Conservation (phyloP, 1,140 invertebrate genomes). For the Planococcus citri region DNA sequence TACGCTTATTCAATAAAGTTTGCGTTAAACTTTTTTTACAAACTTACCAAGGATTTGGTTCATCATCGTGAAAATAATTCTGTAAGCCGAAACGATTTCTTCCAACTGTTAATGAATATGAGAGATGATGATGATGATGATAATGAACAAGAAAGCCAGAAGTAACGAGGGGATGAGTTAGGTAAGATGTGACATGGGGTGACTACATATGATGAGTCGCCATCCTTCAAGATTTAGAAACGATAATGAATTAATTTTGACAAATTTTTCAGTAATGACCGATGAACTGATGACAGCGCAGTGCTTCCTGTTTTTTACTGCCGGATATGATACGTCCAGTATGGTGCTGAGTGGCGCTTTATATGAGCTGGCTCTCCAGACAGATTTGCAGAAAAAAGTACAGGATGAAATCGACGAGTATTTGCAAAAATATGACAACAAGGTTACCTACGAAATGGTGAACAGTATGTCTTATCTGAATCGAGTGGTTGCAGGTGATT, state of each 20-base stretch:
- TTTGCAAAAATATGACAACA: slow-evolving; percentile 32
- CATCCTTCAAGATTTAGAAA: too few relatives aligned
- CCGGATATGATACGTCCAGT: slow-evolving; percentile 48
- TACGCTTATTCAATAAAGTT: slow-evolving; percentile 26
- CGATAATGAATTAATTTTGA: too few relatives aligned
- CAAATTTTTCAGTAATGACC: neutral
- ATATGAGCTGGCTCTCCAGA: slow-evolving; percentile 39
- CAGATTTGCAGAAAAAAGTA: slow-evolving; percentile 39
- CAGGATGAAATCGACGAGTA: slow-evolving; percentile 42
- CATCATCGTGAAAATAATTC: slow-evolving; percentile 35
- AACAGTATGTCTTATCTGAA: slow-evolving; percentile 29
- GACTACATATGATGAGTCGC: too few relatives aligned
- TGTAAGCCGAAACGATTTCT: slow-evolving; percentile 35
- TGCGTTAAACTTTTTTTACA: slow-evolving; percentile 36
- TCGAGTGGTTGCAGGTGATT: slow-evolving; percentile 30
- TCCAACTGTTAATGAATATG: slow-evolving; percentile 28
- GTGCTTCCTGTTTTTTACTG: slow-evolving; percentile 45
- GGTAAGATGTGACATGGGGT: too few relatives aligned
- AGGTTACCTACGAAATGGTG: slow-evolving; percentile 40
- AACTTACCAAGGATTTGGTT: slow-evolving; percentile 37
- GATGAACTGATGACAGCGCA: slow-evolving; percentile 37
- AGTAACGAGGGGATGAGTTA: neutral
- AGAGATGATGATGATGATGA: neutral
- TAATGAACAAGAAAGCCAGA: neutral
- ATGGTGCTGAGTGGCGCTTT: slow-evolving; percentile 36